These are phyloP conservation scores for Cotesia chilonis DNA, from an alignment of 1,140 invertebrate species.

Conservation along the genomic window DNA sequence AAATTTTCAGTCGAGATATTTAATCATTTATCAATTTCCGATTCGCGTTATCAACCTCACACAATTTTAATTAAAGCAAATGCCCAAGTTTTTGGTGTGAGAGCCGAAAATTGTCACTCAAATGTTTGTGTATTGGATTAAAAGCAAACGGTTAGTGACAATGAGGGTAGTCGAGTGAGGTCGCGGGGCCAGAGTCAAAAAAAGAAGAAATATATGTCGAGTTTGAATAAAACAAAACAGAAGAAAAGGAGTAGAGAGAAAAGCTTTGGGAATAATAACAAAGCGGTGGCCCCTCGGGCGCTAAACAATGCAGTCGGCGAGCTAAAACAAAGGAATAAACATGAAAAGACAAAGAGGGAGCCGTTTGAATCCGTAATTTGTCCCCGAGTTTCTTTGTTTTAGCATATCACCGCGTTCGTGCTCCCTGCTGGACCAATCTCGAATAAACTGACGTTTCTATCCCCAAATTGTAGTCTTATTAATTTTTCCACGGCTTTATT, in stretches of 20 bases:
- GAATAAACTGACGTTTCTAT: slow-evolving; percentile 39
- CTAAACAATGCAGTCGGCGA: slow-evolving; percentile 59
- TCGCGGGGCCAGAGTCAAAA: slow-evolving; percentile 1
- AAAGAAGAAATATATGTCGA: background rate
- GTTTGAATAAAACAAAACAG: slow-evolving; percentile 35
- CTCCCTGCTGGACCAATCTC: slow-evolving; percentile 45
- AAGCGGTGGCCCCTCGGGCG: slow-evolving; percentile 43
- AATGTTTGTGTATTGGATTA: too few species aligned
- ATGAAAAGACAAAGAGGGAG: slow-evolving; percentile 59
- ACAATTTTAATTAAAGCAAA: background rate
- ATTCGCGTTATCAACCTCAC: too few species aligned
- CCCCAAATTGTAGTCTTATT: slow-evolving; percentile 27
- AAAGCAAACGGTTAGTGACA: slow-evolving; percentile 2
- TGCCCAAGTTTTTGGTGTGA: background rate
- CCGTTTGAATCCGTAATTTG: slow-evolving; percentile 65
- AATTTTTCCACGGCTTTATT: background rate
- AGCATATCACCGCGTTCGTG: slow-evolving; percentile 47
- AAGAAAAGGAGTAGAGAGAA: slow-evolving; percentile 48
- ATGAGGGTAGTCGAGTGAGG: slow-evolving; percentile 15
- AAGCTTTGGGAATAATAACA: slow-evolving; percentile 47
- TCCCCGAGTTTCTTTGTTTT: slow-evolving; percentile 58
- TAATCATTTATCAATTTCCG: too few species aligned
- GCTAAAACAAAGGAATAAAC: slow-evolving; percentile 64
- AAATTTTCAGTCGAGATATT: too few species aligned
- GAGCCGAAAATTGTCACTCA: background rate